Base-by-base conservation (phyloP, 2,113 vertebrate species). In the Corapipo altera region DNA sequence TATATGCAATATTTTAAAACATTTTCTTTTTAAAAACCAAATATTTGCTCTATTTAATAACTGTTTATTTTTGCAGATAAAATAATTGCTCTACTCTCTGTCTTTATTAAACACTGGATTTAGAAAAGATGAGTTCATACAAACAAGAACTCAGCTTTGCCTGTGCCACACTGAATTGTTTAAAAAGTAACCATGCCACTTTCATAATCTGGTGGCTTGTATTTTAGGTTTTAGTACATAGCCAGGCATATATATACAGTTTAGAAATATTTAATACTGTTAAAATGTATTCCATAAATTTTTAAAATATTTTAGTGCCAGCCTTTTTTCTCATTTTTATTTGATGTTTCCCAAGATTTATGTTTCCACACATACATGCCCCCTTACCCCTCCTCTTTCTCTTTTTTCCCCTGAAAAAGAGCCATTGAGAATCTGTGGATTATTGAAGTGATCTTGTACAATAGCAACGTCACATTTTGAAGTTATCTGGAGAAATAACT, bases 21-120 rank as follows among this genome's bases (percentile, higher is more conserved):
- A 87, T 94, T 97, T 97, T 96, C 9, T 64, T 95, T 91, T 85
- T 67, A 57, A 24, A 88, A 92, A 13, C 77, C 70, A 96, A 97
- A 97, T 96, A 97, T 98, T 97, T 97, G 86, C 23, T 91, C 37
- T 62, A 64, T 91, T 96, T 95, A 97, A 96, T 96, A 95, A 84
- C 75, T 76, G 57, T 93, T 97, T 97, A 94, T 89, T 97, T 97
- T 95, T 91, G 83, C 27, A 62, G 15, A 28, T 94, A 89, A 95
- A 97, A 94, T 96, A 97, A 96, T 96, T 96, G 32, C 57, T 87
- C 19, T 57, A 39, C n/a, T 91, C 67, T 78, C 67, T 83, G 43
- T 65, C 48, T 91, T 89, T 96, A 93, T 97, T 96, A 90, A 97
- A 88, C 33, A 65, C 7, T n/a, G 8, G 13, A 32, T 87, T 95